These are phyloP conservation scores for Leptopilina myrica DNA, from an alignment of 2,888 invertebrate genomes.

Conservation along the genomic window DNA sequence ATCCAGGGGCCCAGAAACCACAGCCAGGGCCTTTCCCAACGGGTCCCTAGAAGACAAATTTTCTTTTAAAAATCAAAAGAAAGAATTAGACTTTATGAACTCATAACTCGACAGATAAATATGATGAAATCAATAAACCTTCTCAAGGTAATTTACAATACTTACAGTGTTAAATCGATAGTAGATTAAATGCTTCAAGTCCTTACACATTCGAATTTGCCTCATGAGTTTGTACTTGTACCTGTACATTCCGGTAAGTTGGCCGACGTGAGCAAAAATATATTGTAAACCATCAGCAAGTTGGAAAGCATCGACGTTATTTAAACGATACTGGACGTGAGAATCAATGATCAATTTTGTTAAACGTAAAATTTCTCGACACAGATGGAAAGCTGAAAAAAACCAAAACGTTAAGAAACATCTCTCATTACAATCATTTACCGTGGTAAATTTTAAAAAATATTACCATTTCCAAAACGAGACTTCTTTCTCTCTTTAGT, in stretches of 20 bases:
- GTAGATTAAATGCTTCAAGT: conserved; percentile 99
- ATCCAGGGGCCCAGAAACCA: conserved; percentile 99
- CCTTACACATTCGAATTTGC: conserved; percentile 99
- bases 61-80: conserved; percentile 47
- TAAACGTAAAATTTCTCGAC: conserved; percentile 98
- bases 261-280: conserved; percentile 99
- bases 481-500: conserved; percentile 99
- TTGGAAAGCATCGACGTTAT: conserved; percentile 99
- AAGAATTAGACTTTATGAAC: conserved; percentile 10
- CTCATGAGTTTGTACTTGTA: conserved; percentile 99
- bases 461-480: conserved; percentile 91
- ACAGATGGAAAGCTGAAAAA: conserved; percentile 95
- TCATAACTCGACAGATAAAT: too few species aligned
- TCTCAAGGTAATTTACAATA: conserved; percentile 55
- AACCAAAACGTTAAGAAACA: background rate
- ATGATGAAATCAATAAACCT: too few species aligned
- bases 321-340: conserved; percentile 98
- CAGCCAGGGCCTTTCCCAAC: conserved; percentile 99
- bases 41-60: conserved; percentile 84
- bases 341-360: conserved; percentile 99
- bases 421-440: background rate
- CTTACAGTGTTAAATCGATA: conserved; percentile 98
- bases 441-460: background rate
- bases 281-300: conserved; percentile 98
- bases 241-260: conserved; percentile 99